Evolutionary conservation across 1,140 invertebrate species (phyloP), one percentile per base, ranked within the genome.

Genomic region (Leptinotarsa lineolata): DNA sequence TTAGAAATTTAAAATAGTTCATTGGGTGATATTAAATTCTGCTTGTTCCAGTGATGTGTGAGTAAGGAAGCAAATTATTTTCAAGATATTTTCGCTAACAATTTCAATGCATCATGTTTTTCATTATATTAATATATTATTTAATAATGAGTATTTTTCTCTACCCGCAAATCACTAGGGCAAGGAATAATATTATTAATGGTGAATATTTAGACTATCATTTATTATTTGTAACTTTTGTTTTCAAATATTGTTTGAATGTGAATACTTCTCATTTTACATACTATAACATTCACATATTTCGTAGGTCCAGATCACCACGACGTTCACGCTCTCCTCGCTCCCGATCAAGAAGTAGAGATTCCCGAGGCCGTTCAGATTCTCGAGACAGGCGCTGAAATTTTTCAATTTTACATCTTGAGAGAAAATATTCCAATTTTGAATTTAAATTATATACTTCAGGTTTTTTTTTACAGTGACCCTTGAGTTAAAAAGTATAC

Each of bases 231-330:
- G 64, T 48, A 44, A 24, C n/a, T 8, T 73, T 46, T 15, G 48
- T 21, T 24, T 64, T 63, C 39, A 21, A 20, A 46, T 21, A 12
- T 20, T 46, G 20, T 20, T 48, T n/a, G 44, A 59, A 67, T 39
- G 39, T 67, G 20, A 39, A 16, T 73, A 21, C 18, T 58, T 60
- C 22, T 15, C 15, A 54, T 8, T 16, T 70, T 39, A 70, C 20
- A 45, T 30, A 21, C n/a, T 16, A 13, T 22, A 58, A 48, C 73
- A 46, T 59, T 74, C n/a, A 54, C 13, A 15, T 54, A 20, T 72
- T 73, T 87, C 86, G 60, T 85, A 88, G 87, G 81, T 88, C 87
- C 39, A 85, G 87, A 61, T 87, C 86, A 16, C 87, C 87, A 46
- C 80, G 87, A 70, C 83, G 86, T 21, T 86, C 86, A 3, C 81